Evolutionary conservation across 1,140 invertebrate species (phyloP), one percentile per base, ranked within the genome.

Genomic region (Paracyclopina nana): DNA sequence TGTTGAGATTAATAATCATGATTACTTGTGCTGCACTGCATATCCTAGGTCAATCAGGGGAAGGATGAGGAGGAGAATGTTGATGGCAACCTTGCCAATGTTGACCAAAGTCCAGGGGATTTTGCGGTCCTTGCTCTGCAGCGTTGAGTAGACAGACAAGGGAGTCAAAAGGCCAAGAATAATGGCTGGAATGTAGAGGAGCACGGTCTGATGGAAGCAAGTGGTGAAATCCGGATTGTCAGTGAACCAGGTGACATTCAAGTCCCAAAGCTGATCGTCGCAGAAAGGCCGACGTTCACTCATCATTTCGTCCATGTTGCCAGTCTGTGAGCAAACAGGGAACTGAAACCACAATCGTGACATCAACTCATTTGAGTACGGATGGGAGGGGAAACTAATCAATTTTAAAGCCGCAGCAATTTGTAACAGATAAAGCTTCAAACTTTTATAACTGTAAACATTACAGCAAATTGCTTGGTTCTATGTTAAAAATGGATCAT

Each of bases 201-300:
- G 34, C 5, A 38, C 20, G 4, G 34, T 38, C 42, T 44, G 18
- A 44, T 44, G 42, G 12, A 44, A 44, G 42, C 42, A 44, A 26
- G 42, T 20, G 18, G 42, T 44, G 25, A 44, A 44, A 44, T 44
- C 42, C 3, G 42, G 42, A 18, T n/a, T 12, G 12, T 4, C 24
- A 24, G 42, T 44, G 25, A 18, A 44, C 42, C 42, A 44, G 4
- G 42, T 44, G 3, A 44, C 14, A 26, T 44, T 44, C 14, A n/a
- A 12, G 24, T 44, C 42, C 42, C 42, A 44, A 20, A 44, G 25
- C n/a, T 14, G 42, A 44, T 26, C 42, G 42, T 20, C 18, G 24
- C 42, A 44, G n/a, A 44, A 44, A 3, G 4, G 4, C 11, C 18
- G 8, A 27, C n/a, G n/a, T 16, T 29, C 46, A 48, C 22, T 28